phyloP scores from a whole-genome alignment of 2,113 vertebrate genomes.

The Lucifuga dentata region DNA sequence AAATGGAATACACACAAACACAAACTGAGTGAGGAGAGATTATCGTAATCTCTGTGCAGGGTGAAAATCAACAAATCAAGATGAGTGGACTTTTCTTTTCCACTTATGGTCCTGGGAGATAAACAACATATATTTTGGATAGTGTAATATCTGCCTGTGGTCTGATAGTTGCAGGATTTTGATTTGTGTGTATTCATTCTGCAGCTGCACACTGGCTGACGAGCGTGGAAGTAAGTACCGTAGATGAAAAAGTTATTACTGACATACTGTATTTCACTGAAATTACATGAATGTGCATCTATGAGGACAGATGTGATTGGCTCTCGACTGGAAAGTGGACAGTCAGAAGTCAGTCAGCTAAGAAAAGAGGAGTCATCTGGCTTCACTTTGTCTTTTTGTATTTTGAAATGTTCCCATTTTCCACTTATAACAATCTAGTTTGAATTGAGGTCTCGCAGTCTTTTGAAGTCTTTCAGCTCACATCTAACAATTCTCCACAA shows the following conservation, averaged over 20 bases:
- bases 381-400: slow-evolving; percentile 37
- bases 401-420: slow-evolving; percentile 24
- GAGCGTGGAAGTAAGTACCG: too few relatives aligned
- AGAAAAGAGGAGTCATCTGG: slow-evolving; percentile 21
- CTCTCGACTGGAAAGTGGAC: too few relatives aligned
- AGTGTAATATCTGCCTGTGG: slow-evolving; percentile 27
- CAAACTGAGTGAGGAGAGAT: slow-evolving; percentile 46
- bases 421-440: not conserved
- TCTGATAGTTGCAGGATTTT: slow-evolving; percentile 28
- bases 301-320: too few relatives aligned
- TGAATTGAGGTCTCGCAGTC: not conserved
- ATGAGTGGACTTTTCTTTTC: slow-evolving; percentile 22
- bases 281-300: too few relatives aligned
- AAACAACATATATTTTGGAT: slow-evolving; percentile 24
- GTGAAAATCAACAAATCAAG: slow-evolving; percentile 62
- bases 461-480: not conserved
- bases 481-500: too few relatives aligned
- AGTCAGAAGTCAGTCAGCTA: slow-evolving; percentile 1
- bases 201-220: too few relatives aligned
- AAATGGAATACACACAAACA: slow-evolving; percentile 55
- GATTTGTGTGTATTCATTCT: slow-evolving; percentile 11
- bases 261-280: too few relatives aligned
- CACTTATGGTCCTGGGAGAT: not conserved
- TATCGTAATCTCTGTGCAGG: slow-evolving; percentile 39
- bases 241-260: too few relatives aligned